Conservation (phyloP, 2,797 vertebrate species). For the Echeneis naucrates region DNA sequence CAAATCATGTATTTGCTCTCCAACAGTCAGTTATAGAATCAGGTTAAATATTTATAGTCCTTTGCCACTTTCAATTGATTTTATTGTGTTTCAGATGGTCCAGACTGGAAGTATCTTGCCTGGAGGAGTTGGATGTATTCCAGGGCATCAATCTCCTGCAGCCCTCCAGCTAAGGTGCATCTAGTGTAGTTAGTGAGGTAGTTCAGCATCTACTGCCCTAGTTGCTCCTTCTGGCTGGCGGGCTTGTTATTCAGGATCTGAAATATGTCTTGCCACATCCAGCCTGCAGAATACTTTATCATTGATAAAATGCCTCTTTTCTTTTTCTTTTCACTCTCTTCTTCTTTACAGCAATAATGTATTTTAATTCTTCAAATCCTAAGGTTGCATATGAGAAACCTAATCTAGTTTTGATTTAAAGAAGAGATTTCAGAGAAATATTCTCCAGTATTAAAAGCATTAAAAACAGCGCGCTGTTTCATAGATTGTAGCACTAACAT, state of each 20-base stretch:
- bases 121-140: slow-evolving; percentile 17
- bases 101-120: slow-evolving; percentile 1
- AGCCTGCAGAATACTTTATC: neutral
- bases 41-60: slow-evolving; percentile 6
- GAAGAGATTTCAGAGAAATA: neutral
- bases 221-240: slow-evolving; percentile 99
- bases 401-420: neutral
- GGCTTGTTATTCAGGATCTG: slow-evolving; percentile 53
- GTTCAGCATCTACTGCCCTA: slow-evolving; percentile 97
- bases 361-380: neutral
- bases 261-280: too few relatives aligned
- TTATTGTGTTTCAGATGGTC: slow-evolving; percentile 62
- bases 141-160: neutral
- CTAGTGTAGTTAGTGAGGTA: slow-evolving; percentile 99
- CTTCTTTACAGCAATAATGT: neutral
- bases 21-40: slow-evolving; percentile 67
- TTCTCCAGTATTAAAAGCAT: neutral
- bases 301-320: neutral
- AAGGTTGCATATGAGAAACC: neutral
- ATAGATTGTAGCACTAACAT: neutral
- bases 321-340: neutral
- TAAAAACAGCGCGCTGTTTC: neutral
- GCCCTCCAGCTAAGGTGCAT: slow-evolving; percentile 99
- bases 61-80: slow-evolving; percentile 4
- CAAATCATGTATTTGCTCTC: neutral